Evolutionary conservation across 2,797 vertebrate genomes (phyloP).

Genomic region (Tauraco hartlaubi): DNA sequence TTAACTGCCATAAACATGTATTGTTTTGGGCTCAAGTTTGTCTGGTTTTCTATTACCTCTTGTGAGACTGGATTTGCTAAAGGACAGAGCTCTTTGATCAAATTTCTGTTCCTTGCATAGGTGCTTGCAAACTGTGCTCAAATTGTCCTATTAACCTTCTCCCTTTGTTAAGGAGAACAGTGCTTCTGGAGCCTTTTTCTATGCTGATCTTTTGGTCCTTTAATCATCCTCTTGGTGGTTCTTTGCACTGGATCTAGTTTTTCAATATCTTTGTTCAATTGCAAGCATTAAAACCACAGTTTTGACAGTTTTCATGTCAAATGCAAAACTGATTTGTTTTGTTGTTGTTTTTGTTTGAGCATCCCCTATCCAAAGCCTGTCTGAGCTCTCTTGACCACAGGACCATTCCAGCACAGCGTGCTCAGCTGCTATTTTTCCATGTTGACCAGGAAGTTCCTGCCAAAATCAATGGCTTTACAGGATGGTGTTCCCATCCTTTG

Average conservation of each 20-base stretch:
- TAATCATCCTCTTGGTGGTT: constrained; percentile 26
- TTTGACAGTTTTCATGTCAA: not conserved
- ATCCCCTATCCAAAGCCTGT: not conserved
- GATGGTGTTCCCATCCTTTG: not conserved
- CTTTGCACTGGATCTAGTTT: not conserved
- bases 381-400: not conserved
- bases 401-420: not conserved
- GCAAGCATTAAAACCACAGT: not conserved
- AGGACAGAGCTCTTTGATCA: not conserved
- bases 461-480: not conserved
- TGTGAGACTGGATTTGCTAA: not conserved
- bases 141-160: constrained; percentile 62
- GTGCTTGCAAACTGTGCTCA: constrained; percentile 50
- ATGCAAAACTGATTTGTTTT: not conserved
- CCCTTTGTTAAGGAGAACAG: constrained; percentile 39
- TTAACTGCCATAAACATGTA: not conserved
- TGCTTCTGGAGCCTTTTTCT: constrained; percentile 39
- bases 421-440: not conserved
- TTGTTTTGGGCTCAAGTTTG: not conserved
- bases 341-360: not conserved
- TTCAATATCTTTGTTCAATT: not conserved
- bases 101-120: constrained; percentile 23
- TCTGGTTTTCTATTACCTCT: not conserved
- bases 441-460: not conserved
- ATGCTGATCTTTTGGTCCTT: constrained; percentile 33